Base-by-base conservation (phyloP, 2,797 vertebrate genomes). In the Anabacerthia variegaticeps region DNA sequence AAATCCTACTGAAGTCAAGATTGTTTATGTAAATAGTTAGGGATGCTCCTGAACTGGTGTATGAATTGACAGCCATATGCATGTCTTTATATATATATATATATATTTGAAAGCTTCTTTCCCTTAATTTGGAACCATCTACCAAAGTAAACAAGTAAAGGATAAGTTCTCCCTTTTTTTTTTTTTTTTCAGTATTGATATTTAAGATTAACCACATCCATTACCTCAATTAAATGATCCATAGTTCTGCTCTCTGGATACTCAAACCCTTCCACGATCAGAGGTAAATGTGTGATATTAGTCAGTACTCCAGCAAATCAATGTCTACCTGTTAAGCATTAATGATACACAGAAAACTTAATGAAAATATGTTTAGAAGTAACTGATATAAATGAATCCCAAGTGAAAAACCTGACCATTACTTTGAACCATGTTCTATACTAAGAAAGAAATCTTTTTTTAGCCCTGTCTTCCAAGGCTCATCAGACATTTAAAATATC, bases 321-420 rank as follows among this genome's bases (percentile, higher is more conserved):
- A 63, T 76, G 32, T 26, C 27, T 88, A 80, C 21, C 49, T 94
- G 43, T 54, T 85, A 91, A 94, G 22, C 24, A 51, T 81, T 93
- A 89, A 93, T 49, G 91, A 95, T 68, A 30, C n/a, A 94, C 28
- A 85, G 36, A 39, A 37, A 18, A 63, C 43, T 81, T 94, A 94
- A 97, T 69, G 55, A 90, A 97, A 95, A 94, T 89, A 78, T 67
- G 24, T 83, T 95, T 92, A 91, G 54, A 95, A 93, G 82, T 75
- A 66, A 39, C 28, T 92, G 62, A 76, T 95, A 19, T 73, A 95
- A 96, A 95, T 78, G 16, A 95, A 85, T 91, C 62, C 37, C 61
- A 72, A 52, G 22, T 67, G 94, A 89, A 85, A 95, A 96, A 69
- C 18, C 71, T 76, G 52, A 39, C 37, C 68, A 74, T 96, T 96